Conservation (phyloP, 2,113 vertebrate genomes). For the Ondatra zibethicus region DNA sequence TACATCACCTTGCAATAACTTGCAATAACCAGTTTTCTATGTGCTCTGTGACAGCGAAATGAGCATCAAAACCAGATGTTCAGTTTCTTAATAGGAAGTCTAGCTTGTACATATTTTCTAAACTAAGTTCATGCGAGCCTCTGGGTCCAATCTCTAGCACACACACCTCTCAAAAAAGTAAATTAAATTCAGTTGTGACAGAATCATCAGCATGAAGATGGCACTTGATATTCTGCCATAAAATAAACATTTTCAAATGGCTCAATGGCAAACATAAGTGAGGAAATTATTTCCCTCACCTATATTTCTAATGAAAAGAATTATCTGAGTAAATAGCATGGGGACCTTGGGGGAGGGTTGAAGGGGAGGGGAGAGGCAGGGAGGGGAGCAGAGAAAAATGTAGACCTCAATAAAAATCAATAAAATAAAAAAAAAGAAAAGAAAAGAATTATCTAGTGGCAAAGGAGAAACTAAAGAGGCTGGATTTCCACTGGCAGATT, state of each 20-base stretch:
- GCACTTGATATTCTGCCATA: background rate
- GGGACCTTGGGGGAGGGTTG: too few species aligned
- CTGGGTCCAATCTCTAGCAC: background rate
- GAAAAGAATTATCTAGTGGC: background rate
- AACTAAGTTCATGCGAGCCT: background rate
- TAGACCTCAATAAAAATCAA: too few species aligned
- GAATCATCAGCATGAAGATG: background rate
- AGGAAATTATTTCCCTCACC: conserved; percentile 14
- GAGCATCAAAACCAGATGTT: background rate
- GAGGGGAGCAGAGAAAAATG: too few species aligned
- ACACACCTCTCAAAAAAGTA: background rate
- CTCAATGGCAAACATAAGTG: background rate
- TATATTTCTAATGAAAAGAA: conserved; percentile 25
- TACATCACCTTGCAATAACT: background rate
- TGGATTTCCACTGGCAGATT: background rate
- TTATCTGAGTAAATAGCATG: background rate
- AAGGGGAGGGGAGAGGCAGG: too few species aligned
- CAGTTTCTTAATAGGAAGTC: background rate
- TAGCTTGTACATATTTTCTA: background rate
- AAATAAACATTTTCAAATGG: background rate
- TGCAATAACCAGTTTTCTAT: background rate
- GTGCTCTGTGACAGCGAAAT: background rate
- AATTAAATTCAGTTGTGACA: background rate
- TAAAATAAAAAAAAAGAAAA: too few species aligned
- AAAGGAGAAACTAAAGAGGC: background rate